Evolutionary conservation across 2,888 invertebrate genomes (phyloP).

Genomic region (Doris montereyensis): DNA sequence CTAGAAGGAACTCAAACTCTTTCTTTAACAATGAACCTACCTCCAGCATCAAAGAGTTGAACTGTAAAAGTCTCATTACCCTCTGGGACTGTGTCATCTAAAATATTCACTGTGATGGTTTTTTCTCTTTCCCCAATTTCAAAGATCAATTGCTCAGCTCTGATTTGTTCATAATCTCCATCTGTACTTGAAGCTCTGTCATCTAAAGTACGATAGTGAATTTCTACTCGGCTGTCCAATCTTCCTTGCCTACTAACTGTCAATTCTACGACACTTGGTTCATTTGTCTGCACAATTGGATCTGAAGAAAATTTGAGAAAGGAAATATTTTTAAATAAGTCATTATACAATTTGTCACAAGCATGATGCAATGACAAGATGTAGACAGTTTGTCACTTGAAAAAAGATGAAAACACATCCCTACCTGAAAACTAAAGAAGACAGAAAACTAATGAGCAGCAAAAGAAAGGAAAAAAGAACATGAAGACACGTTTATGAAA

Average conservation of each 20-base stretch:
- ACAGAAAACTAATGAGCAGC: too few relatives aligned
- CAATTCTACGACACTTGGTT: conserved; percentile 55
- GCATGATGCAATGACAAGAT: too few relatives aligned
- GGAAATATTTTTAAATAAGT: too few relatives aligned
- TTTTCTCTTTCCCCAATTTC: conserved; percentile 57
- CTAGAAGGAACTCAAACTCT: not conserved
- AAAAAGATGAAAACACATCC: too few relatives aligned
- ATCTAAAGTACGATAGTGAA: conserved; percentile 64
- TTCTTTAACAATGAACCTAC: conserved; percentile 52
- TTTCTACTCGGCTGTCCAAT: conserved; percentile 46
- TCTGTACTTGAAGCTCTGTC: conserved; percentile 56
- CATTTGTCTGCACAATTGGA: conserved; percentile 47
- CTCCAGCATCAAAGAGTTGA: conserved; percentile 65
- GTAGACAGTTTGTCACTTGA: too few relatives aligned
- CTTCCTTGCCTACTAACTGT: conserved; percentile 61
- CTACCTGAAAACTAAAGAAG: too few relatives aligned
- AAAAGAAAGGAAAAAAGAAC: too few relatives aligned
- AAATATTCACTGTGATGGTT: conserved; percentile 52
- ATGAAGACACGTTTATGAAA: too few relatives aligned
- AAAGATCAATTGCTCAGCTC: conserved; percentile 55
- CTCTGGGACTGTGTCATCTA: conserved; percentile 65
- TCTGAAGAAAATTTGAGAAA: too few relatives aligned
- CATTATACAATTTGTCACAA: too few relatives aligned
- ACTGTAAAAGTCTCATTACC: conserved; percentile 66
- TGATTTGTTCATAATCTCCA: conserved; percentile 57